Conservation (phyloP, 2,888 invertebrate genomes). For the Lasioglossum morio region DNA sequence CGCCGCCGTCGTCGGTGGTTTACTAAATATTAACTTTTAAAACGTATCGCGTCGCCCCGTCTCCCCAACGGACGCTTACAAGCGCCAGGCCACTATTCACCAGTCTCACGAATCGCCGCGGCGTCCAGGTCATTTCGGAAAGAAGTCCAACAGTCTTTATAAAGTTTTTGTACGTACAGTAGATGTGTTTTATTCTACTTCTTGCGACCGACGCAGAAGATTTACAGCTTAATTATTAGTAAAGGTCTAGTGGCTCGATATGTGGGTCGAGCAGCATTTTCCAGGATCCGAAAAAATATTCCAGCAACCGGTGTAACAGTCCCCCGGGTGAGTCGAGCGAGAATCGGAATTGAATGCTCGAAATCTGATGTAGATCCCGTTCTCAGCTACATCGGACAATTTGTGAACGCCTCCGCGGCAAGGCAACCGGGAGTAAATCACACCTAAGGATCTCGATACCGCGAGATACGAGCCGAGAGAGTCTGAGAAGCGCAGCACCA, state of each 20-base stretch:
- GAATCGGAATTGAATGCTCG: neutral
- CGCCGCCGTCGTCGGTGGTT: constrained; percentile 31
- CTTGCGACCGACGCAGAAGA: neutral
- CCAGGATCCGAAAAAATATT: neutral
- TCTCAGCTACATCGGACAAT: constrained; percentile 3
- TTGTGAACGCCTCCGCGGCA: constrained; percentile 18
- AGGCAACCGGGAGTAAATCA: constrained; percentile 30
- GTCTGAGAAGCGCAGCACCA: constrained; percentile 27
- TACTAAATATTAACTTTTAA: constrained; percentile 66
- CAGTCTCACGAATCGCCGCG: neutral
- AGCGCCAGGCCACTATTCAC: neutral
- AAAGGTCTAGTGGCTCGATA: no score
- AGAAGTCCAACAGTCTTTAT: neutral
- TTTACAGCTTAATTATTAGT: neutral
- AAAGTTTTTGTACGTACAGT: neutral
- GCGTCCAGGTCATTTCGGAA: neutral
- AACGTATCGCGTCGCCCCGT: constrained; percentile 27
- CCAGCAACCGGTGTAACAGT: neutral
- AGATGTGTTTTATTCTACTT: neutral
- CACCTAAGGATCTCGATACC: constrained; percentile 34
- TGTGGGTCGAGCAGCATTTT: neutral
- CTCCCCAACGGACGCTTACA: neutral
- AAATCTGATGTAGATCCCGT: neutral
- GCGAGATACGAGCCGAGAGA: constrained; percentile 28
- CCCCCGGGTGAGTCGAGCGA: neutral